Evolutionary conservation across 2,113 vertebrate genomes (phyloP).

Genomic region (Equus quagga): DNA sequence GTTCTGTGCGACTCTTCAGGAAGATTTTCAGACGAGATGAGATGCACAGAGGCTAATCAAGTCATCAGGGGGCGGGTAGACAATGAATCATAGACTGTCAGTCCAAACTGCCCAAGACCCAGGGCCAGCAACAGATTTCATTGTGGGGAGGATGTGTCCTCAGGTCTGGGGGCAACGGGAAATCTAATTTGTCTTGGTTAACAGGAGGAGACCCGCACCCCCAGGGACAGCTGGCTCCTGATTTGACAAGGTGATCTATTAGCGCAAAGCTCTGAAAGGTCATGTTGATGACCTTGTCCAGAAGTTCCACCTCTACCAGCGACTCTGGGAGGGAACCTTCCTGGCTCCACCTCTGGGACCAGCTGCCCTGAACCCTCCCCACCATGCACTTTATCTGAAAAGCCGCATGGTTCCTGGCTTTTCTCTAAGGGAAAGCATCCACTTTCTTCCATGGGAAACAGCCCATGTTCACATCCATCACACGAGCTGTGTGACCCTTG

Average conservation of each 20-base stretch:
- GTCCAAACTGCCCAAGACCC: neutral
- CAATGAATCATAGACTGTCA: neutral
- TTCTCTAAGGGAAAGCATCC: neutral
- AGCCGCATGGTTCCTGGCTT: neutral
- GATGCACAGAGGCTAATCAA: neutral
- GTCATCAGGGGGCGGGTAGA: too few relatives aligned
- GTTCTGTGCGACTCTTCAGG: neutral
- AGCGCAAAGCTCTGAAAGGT: constrained; percentile 15
- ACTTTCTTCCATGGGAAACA: neutral
- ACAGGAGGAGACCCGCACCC: neutral
- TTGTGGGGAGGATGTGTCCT: neutral
- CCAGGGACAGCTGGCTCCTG: neutral
- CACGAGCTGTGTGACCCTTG: neutral
- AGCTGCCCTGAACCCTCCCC: neutral
- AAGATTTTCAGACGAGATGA: neutral
- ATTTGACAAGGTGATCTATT: constrained; percentile 60
- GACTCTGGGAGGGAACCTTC: neutral
- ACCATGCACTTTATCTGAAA: neutral
- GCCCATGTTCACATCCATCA: neutral
- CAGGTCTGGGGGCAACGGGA: neutral
- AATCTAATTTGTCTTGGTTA: constrained; percentile 55
- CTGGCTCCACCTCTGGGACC: neutral
- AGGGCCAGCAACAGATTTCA: neutral
- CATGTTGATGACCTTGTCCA: neutral
- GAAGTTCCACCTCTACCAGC: neutral